These are phyloP conservation scores for Spatula versicolor DNA, from an alignment of 2,797 vertebrate genomes.

Conservation along the genomic window DNA sequence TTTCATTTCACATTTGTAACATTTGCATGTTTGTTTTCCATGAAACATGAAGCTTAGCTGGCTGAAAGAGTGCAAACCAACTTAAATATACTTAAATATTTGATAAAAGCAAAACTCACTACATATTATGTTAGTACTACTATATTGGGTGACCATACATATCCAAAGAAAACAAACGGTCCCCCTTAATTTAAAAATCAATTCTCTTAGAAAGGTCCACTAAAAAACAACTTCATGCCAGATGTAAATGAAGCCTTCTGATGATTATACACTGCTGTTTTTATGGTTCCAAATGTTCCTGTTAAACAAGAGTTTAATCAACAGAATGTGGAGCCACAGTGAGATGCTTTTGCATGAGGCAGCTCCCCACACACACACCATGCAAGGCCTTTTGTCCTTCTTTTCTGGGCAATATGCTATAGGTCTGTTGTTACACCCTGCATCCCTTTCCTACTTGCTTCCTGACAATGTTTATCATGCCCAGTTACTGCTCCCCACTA, in stretches of 20 bases:
- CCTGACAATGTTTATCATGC: background rate
- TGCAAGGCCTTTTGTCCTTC: background rate
- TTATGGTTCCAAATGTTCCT: background rate
- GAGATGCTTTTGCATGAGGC: background rate
- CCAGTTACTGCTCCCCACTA: rapidly evolving
- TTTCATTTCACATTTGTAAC: background rate
- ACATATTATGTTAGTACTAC: background rate
- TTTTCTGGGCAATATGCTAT: background rate
- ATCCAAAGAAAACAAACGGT: background rate
- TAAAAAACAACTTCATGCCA: background rate
- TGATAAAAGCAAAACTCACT: background rate
- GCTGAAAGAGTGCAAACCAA: background rate
- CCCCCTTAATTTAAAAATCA: background rate
- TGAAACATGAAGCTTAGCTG: background rate
- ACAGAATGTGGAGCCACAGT: background rate
- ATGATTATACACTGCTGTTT: background rate
- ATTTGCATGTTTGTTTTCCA: background rate
- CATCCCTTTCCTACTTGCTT: background rate
- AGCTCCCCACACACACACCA: background rate
- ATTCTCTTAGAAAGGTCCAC: background rate
- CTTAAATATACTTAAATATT: background rate
- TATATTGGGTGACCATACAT: background rate
- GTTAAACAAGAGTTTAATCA: background rate
- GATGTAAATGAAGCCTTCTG: background rate
- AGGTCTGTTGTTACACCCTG: background rate